Evolutionary conservation across 2,113 vertebrate species (phyloP).

Genomic region (Indri indri): DNA sequence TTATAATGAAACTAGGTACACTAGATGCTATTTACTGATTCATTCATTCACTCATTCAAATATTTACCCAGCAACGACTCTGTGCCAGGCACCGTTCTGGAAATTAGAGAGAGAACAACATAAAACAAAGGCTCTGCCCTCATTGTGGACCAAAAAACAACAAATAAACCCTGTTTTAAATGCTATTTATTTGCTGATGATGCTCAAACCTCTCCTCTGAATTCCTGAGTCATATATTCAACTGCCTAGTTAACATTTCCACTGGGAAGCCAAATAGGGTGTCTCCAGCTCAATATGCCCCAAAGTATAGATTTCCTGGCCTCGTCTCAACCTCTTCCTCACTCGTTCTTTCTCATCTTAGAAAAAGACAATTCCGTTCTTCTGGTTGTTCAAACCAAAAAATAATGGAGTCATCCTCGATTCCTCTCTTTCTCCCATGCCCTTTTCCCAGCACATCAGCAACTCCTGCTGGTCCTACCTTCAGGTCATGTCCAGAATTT

Average conservation of each 20-base stretch:
- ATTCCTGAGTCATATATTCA: background rate
- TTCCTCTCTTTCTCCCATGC: background rate
- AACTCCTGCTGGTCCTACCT: background rate
- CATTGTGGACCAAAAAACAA: background rate
- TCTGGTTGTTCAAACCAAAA: background rate
- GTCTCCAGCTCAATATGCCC: background rate
- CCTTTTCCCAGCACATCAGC: background rate
- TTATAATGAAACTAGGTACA: background rate
- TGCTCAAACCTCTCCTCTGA: background rate
- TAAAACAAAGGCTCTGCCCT: background rate
- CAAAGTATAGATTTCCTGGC: background rate
- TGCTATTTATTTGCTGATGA: background rate
- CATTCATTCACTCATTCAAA: background rate
- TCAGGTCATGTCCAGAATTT: background rate
- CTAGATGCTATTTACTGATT: background rate
- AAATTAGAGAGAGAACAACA: background rate
- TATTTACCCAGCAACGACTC: background rate
- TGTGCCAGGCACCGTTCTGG: background rate
- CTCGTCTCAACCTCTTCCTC: background rate
- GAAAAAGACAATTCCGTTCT: background rate
- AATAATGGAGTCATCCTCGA: background rate
- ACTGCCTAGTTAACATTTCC: background rate
- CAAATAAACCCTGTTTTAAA: background rate
- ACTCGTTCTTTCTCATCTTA: background rate
- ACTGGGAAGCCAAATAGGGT: background rate